Base-by-base conservation (phyloP, 2,113 vertebrate species). In the Mola mola region DNA sequence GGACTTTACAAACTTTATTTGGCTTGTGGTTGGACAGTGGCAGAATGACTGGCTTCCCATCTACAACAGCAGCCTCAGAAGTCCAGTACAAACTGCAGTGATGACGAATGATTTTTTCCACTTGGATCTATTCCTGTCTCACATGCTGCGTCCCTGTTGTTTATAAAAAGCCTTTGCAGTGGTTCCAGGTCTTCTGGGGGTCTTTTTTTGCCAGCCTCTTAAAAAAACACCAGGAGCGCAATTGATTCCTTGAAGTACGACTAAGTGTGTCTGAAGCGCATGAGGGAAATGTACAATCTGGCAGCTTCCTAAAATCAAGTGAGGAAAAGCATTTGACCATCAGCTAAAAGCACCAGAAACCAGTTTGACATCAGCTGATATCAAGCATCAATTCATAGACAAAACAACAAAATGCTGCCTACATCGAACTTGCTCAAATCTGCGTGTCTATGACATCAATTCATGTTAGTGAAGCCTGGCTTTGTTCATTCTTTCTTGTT, bases 31-130 rank as follows among this genome's bases (percentile, higher is more conserved):
- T 53, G 33, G 71, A 71, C 70, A 48, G 47, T 53, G 51, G 40
- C 44, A 50, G 66, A 36, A 69, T 67, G 48, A 57, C 19, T 41
- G 52, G 8, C 33, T 76, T 44, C 68, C 37, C 62, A 62, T 60
- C 7, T 29, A 25, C 59, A 61, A 37, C n/a, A 43, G 68, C 2
- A 19, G n/a, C n/a, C n/a, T n/a, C n/a, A n/a, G n/a, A n/a, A n/a
- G n/a, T n/a, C n/a, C n/a, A n/a, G n/a, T n/a, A n/a, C n/a, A n/a
- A n/a, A n/a, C n/a, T n/a, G n/a, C n/a, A n/a, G 66, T 41, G 68
- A 77, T 81, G 79, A 84, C 71, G 72, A 82, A 87, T 72, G 29
- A 67, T 70, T 72, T 81, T 81, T 81, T 83, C 78, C 82, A 81
- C 71, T 49, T 42, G 59, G 49, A 55, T 72, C 72, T 83, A 79